phyloP scores from a whole-genome alignment of 2,888 invertebrate species.

The Dicranocentrus wangi region DNA sequence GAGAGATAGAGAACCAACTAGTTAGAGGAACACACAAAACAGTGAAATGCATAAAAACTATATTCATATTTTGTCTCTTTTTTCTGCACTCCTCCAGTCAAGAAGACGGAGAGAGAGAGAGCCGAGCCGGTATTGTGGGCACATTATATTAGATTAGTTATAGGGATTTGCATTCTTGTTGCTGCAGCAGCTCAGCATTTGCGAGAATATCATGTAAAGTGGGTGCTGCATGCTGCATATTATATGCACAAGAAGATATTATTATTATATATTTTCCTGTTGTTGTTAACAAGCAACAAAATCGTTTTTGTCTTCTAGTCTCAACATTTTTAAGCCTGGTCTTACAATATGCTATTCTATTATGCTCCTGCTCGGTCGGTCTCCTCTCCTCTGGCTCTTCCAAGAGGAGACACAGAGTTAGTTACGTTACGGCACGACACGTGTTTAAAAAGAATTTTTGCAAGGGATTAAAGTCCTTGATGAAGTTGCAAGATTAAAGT shows the following conservation, averaged over 20 bases:
- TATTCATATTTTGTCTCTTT: not conserved
- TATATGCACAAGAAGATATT: not conserved
- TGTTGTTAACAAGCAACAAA: conserved; percentile 12
- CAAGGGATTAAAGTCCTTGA: conserved; percentile 32
- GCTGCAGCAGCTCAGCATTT: too few relatives aligned
- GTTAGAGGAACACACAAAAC: conserved; percentile 15
- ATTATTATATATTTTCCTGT: not conserved
- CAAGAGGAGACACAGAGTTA: too few relatives aligned
- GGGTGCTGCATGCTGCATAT: too few relatives aligned
- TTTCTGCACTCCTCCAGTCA: too few relatives aligned
- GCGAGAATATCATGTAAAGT: too few relatives aligned
- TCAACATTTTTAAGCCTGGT: not conserved
- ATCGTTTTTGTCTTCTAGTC: not conserved
- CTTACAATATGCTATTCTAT: too few relatives aligned
- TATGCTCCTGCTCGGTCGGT: too few relatives aligned
- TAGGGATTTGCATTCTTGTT: not conserved
- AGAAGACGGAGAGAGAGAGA: too few relatives aligned
- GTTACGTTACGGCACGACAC: too few relatives aligned
- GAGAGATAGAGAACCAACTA: not conserved
- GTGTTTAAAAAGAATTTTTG: too few relatives aligned
- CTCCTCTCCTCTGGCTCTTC: not conserved
- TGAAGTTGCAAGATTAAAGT: conserved; percentile 39
- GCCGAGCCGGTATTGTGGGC: too few relatives aligned
- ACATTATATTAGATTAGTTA: too few relatives aligned
- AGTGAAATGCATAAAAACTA: conserved; percentile 1